These are phyloP conservation scores for Eublepharis macularius DNA, from an alignment of 2,113 vertebrate genomes.

Conservation along the genomic window DNA sequence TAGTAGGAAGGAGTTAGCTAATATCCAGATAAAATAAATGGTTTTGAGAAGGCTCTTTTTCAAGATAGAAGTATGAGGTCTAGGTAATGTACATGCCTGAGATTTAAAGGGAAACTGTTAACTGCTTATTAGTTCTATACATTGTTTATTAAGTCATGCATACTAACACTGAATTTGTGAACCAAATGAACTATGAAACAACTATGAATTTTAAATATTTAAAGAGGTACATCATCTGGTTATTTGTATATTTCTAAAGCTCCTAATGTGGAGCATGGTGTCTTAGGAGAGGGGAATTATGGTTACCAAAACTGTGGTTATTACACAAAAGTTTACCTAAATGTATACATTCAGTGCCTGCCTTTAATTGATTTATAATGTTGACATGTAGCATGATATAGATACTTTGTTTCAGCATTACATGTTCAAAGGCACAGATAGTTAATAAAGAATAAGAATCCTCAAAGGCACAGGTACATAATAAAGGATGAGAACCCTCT, in stretches of 20 bases:
- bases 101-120: conserved; percentile 8
- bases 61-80: conserved; percentile 27
- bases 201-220: neutral
- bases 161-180: neutral
- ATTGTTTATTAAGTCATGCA: neutral
- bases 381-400: too few relatives aligned
- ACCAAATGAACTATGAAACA: neutral
- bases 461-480: neutral
- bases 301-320: neutral
- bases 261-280: neutral
- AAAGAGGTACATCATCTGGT: neutral
- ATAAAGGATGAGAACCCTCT: neutral
- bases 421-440: neutral
- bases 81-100: neutral
- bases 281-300: neutral
- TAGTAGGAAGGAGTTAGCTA: conserved; percentile 34
- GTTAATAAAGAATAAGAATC: neutral
- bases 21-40: neutral
- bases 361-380: too few relatives aligned
- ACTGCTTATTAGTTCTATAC: neutral
- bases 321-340: neutral
- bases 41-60: conserved; percentile 33
- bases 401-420: too few relatives aligned
- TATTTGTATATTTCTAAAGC: neutral
- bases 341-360: too few relatives aligned